A percentile compares a stretch with the other conserved stretches of the same genome.
Evolutionary conservation across 2,888 invertebrate genomes (phyloP).

Genomic region (Sipha maydis): DNA sequence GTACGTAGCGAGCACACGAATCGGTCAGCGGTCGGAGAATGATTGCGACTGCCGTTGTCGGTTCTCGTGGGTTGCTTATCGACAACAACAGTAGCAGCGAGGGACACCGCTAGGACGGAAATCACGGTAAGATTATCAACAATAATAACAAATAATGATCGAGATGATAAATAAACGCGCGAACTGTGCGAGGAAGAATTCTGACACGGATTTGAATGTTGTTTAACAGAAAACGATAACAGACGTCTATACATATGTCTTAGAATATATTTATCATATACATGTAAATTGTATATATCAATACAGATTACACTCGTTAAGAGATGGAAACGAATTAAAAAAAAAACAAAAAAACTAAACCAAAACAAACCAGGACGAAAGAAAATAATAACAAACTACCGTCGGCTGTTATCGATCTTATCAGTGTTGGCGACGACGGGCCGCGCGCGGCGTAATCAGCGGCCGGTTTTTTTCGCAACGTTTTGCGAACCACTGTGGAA

Average conservation of each 20-base stretch:
- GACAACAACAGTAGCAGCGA: background rate
- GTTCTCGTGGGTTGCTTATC: background rate
- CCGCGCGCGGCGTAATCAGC: background rate
- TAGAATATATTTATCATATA: too few relatives aligned
- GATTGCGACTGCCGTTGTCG: background rate
- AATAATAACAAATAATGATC: too few relatives aligned
- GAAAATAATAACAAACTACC: conserved; percentile 39
- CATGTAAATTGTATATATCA: too few relatives aligned
- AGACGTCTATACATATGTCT: too few relatives aligned
- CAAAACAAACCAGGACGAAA: background rate
- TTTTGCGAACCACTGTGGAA: background rate
- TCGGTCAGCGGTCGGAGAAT: too few relatives aligned
- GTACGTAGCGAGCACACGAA: too few relatives aligned
- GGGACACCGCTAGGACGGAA: too few relatives aligned
- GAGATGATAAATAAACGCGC: too few relatives aligned
- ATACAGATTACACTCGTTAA: background rate
- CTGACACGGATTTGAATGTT: too few relatives aligned
- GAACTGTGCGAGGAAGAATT: too few relatives aligned
- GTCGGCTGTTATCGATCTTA: conserved; percentile 56
- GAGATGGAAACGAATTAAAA: background rate
- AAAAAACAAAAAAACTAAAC: background rate
- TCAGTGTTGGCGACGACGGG: conserved; percentile 1
- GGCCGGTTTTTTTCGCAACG: background rate
- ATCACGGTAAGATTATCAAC: too few relatives aligned
- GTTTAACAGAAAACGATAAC: too few relatives aligned